Conservation (phyloP, 2,113 vertebrate species). For the Scalopus aquaticus region DNA sequence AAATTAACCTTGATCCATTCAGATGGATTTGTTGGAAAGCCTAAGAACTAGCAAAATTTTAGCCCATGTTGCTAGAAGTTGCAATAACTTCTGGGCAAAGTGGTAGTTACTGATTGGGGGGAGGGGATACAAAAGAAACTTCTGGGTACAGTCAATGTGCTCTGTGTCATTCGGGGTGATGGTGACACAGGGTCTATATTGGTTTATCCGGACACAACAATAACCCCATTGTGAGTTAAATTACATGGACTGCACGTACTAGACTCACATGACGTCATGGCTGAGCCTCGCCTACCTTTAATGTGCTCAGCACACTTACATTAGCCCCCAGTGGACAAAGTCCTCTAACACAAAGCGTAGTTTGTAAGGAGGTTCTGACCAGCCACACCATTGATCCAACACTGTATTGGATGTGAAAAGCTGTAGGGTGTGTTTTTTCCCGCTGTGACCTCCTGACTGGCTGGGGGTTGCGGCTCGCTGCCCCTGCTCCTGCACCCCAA, state of each 20-base stretch:
- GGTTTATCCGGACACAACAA: neutral
- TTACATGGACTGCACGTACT: too few species aligned
- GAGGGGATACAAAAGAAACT: neutral
- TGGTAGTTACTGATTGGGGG: neutral
- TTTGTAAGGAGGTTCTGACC: neutral
- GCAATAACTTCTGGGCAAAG: neutral
- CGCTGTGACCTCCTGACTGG: too few species aligned
- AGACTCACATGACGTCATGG: too few species aligned
- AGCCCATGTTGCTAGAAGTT: neutral
- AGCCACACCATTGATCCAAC: neutral
- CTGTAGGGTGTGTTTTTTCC: too few species aligned
- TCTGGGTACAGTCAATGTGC: neutral
- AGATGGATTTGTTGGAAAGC: neutral
- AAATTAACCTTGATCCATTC: neutral
- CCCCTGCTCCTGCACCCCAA: too few species aligned
- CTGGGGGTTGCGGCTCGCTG: too few species aligned
- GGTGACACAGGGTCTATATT: neutral
- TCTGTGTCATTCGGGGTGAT: neutral
- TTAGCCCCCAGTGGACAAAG: neutral
- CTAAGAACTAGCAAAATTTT: neutral
- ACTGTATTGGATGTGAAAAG: neutral
- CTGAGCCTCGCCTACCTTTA: neutral
- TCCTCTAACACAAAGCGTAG: neutral
- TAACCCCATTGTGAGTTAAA: neutral
- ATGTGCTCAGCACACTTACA: neutral